Evolutionary conservation across 2,888 invertebrate species (phyloP).

Genomic region (Tetrapedia diversipes): DNA sequence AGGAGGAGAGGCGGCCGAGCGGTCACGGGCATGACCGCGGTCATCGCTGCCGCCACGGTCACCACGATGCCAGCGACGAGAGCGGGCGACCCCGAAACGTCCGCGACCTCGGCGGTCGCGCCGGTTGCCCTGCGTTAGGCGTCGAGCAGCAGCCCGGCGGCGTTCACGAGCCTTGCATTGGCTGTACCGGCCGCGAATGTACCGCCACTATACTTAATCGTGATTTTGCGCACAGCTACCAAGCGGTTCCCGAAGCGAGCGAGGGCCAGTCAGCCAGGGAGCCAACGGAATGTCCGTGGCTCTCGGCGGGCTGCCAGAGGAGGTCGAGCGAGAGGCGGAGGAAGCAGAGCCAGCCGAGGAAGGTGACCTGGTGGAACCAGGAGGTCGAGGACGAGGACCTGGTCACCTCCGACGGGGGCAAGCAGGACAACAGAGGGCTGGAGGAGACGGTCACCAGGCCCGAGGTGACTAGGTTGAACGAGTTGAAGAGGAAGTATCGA

Average conservation of each 20-base stretch:
- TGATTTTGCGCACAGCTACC: slow-evolving; percentile 63
- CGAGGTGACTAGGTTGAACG: background rate
- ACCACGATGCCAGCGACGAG: slow-evolving; percentile 25
- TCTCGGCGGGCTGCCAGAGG: slow-evolving; percentile 6
- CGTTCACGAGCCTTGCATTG: slow-evolving; percentile 14
- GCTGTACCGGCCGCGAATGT: slow-evolving; percentile 5
- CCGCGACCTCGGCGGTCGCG: background rate
- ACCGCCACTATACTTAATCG: slow-evolving; percentile 53
- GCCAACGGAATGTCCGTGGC: background rate
- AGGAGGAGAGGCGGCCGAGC: slow-evolving; percentile 73
- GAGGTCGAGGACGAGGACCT: slow-evolving; percentile 60
- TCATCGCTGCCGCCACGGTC: slow-evolving; percentile 3
- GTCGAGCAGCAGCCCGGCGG: slow-evolving; percentile 26
- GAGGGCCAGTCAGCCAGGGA: background rate
- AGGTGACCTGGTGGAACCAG: slow-evolving; percentile 78
- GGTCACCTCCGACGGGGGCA: background rate
- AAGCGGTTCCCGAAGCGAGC: background rate
- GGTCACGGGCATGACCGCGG: slow-evolving; percentile 41
- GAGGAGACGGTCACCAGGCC: slow-evolving; percentile 4
- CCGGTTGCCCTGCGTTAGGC: background rate
- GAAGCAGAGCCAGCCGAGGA: slow-evolving; percentile 84
- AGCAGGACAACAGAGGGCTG: background rate
- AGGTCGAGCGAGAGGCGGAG: slow-evolving; percentile 78
- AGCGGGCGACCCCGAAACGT: slow-evolving; percentile 11
- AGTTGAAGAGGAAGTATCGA: slow-evolving; percentile 20